Conservation (phyloP, 2,888 invertebrate genomes). For the Amitus sp. region DNA sequence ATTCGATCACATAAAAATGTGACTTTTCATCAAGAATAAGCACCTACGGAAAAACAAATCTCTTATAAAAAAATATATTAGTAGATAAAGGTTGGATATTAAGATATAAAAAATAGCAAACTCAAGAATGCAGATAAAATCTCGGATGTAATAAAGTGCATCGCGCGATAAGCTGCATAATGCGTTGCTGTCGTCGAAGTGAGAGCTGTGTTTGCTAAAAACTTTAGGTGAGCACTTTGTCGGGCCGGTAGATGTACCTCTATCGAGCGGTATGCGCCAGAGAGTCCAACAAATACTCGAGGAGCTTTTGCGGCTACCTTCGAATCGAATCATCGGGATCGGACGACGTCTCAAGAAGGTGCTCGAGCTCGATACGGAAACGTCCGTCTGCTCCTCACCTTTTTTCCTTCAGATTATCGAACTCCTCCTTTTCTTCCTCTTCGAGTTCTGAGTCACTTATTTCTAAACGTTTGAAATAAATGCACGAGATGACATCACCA, state of each 20-base stretch:
- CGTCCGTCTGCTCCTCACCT: slow-evolving; percentile 15
- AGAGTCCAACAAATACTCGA: slow-evolving; percentile 32
- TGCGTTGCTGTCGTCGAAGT: slow-evolving; percentile 14
- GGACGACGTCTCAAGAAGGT: slow-evolving; percentile 29
- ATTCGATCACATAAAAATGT: too few relatives aligned
- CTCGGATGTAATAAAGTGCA: not conserved
- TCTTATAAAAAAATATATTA: too few relatives aligned
- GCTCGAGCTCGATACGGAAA: slow-evolving; percentile 23
- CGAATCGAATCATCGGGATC: slow-evolving; percentile 34
- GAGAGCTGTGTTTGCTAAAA: slow-evolving; percentile 31
- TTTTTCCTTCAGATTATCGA: too few relatives aligned
- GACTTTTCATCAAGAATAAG: too few relatives aligned
- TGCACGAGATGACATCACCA: too few relatives aligned
- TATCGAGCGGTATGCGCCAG: slow-evolving; percentile 14
- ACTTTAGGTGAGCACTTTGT: slow-evolving; percentile 25
- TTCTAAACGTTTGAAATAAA: too few relatives aligned
- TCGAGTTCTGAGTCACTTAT: too few relatives aligned
- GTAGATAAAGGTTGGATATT: too few relatives aligned
- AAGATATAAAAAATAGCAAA: too few relatives aligned
- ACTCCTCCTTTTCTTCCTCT: too few relatives aligned
- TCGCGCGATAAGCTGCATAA: slow-evolving; percentile 21
- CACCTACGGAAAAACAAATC: too few relatives aligned
- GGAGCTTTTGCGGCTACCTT: slow-evolving; percentile 26
- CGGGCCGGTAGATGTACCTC: slow-evolving; percentile 13
- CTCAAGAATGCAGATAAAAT: too few relatives aligned